Percentiles rank a stretch among this genome's conserved stretches.
Conservation (phyloP, 2,797 vertebrate species). For the Girardinus metallicus region DNA sequence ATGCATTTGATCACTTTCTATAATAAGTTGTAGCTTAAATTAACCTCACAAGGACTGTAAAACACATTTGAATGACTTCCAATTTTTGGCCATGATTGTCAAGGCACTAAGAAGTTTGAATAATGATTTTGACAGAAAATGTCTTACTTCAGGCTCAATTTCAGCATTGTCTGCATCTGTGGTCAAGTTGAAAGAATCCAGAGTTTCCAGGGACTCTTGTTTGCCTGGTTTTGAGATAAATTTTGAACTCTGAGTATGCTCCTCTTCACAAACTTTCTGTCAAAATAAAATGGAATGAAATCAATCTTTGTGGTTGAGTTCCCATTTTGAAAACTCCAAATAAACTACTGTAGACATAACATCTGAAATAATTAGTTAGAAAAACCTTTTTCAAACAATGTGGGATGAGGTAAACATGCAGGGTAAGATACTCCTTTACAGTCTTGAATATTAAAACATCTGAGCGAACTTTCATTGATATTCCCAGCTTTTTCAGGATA, state of each 20-base stretch:
- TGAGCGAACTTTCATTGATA: conserved; percentile 18
- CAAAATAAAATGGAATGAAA: background rate
- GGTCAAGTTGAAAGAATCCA: conserved; percentile 5
- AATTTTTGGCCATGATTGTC: too few relatives aligned
- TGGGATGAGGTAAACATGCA: conserved; percentile 46
- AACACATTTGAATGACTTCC: too few relatives aligned
- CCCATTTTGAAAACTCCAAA: background rate
- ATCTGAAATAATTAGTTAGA: background rate
- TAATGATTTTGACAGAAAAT: too few relatives aligned
- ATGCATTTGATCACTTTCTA: too few relatives aligned
- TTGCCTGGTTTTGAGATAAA: conserved; percentile 34
- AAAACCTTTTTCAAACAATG: conserved; percentile 23
- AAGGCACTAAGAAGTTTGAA: too few relatives aligned
- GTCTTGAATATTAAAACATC: conserved; percentile 40
- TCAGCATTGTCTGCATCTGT: conserved; percentile 1
- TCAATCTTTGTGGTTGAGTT: background rate
- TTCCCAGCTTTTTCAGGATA: background rate
- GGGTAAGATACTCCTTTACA: conserved; percentile 11
- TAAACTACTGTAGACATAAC: too few relatives aligned
- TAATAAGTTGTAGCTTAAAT: too few relatives aligned
- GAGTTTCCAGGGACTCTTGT: conserved; percentile 15
- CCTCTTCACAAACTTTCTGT: conserved; percentile 31
- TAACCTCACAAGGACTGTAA: too few relatives aligned
- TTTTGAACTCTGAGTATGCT: background rate
- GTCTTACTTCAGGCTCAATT: conserved; percentile 21